These are phyloP conservation scores for Colossoma macropomum DNA, from an alignment of 2,113 vertebrate species.

Conservation along the genomic window DNA sequence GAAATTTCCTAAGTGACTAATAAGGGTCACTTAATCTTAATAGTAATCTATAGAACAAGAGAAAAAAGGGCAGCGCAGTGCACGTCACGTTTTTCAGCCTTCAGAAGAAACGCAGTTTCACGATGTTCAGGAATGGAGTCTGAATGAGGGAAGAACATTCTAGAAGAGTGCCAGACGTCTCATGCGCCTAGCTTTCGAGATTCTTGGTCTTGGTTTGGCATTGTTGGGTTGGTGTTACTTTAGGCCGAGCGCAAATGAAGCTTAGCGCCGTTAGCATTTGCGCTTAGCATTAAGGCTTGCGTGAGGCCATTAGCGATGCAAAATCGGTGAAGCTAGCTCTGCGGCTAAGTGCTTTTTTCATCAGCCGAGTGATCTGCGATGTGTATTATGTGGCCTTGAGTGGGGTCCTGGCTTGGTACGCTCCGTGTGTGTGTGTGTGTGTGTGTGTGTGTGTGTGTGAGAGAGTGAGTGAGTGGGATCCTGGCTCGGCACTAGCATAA, in stretches of 20 bases:
- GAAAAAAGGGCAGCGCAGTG: too few relatives aligned
- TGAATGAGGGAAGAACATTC: too few relatives aligned
- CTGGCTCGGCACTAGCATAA: slow-evolving; percentile 94
- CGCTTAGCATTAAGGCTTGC: slow-evolving; percentile 7
- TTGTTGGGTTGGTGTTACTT: too few relatives aligned
- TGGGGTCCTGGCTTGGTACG: slow-evolving; percentile 87
- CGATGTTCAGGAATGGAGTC: too few relatives aligned
- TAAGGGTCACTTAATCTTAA: too few relatives aligned
- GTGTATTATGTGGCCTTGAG: slow-evolving; percentile 93
- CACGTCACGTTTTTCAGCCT: too few relatives aligned
- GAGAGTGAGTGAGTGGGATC: slow-evolving; percentile 91
- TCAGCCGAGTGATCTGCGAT: slow-evolving; percentile 89
- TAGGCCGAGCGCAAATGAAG: neutral
- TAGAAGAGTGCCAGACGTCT: too few relatives aligned
- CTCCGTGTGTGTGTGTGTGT: slow-evolving; percentile 36
- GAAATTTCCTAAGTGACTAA: too few relatives aligned
- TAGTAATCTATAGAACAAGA: too few relatives aligned
- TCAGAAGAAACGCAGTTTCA: too few relatives aligned
- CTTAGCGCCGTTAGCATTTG: slow-evolving; percentile 27
- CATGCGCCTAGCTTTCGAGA: too few relatives aligned
- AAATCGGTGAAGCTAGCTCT: slow-evolving; percentile 37
- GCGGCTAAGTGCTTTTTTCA: slow-evolving; percentile 80
- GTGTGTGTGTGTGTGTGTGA: slow-evolving; percentile 22
- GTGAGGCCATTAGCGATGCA: slow-evolving; percentile 39
- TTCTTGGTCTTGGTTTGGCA: too few relatives aligned